These are phyloP conservation scores for Eulithis prunata DNA, from an alignment of 2,888 invertebrate genomes.

Conservation along the genomic window DNA sequence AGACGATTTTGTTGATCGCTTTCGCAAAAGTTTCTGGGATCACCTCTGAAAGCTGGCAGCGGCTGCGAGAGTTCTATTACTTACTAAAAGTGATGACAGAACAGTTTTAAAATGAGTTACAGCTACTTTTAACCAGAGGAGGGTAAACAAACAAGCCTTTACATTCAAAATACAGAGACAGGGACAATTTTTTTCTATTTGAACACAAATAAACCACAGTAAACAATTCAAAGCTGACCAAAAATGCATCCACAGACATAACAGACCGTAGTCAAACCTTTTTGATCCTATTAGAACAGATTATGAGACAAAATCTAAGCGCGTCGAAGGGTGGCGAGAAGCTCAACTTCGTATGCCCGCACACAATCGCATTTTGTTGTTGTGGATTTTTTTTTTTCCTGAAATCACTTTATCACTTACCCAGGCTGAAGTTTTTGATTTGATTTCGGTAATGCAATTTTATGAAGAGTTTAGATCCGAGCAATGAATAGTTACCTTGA, in stretches of 20 bases:
- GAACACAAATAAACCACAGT: conserved; percentile 6
- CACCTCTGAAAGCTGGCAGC: conserved; percentile 21
- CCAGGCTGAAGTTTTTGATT: too few relatives aligned
- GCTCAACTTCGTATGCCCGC: not conserved
- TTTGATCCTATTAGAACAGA: conserved; percentile 33
- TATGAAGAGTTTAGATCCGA: too few relatives aligned
- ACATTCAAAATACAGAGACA: too few relatives aligned
- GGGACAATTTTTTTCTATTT: too few relatives aligned
- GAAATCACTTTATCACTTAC: too few relatives aligned
- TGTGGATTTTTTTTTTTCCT: too few relatives aligned
- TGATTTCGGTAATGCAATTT: too few relatives aligned
- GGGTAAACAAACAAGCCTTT: too few relatives aligned
- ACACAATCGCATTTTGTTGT: not conserved
- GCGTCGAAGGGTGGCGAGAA: conserved; percentile 25
- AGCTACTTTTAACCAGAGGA: not conserved
- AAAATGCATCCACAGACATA: conserved; percentile 28
- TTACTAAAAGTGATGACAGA: conserved; percentile 11
- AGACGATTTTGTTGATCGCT: conserved; percentile 39
- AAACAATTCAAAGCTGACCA: conserved; percentile 21
- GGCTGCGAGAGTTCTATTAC: conserved; percentile 12
- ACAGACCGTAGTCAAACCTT: conserved; percentile 27
- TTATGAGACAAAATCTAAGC: conserved; percentile 26
- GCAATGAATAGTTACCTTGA: too few relatives aligned
- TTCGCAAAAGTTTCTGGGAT: conserved; percentile 27
- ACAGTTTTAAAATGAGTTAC: conserved; percentile 7